Percentiles rank a stretch among this genome's conserved stretches.
Evolutionary conservation across 1,140 invertebrate species (phyloP).

Genomic region (Drosophila nasuta): DNA sequence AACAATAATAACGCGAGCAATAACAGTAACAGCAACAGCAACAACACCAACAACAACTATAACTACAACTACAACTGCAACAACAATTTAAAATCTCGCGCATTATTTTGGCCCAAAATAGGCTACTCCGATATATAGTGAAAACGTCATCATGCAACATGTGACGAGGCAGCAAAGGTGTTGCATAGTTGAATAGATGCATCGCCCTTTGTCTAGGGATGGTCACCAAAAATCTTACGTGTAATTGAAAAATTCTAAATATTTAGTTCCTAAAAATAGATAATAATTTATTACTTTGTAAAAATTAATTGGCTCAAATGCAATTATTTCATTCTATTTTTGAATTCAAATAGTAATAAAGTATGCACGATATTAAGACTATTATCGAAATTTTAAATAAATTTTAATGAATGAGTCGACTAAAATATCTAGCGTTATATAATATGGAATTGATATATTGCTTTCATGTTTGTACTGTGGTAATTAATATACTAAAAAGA

Average conservation of each 20-base stretch:
- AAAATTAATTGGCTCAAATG: no score
- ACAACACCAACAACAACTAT: slow-evolving; percentile 20
- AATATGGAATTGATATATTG: no score
- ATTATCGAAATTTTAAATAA: no score
- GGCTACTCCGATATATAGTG: slow-evolving; percentile 44
- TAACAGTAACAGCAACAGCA: slow-evolving; percentile 16
- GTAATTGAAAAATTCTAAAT: background rate
- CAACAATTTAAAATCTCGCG: slow-evolving; percentile 34
- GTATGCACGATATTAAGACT: no score
- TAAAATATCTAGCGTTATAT: no score
- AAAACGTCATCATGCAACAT: slow-evolving; percentile 17
- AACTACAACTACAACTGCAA: slow-evolving; percentile 17
- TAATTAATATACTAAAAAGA: no score
- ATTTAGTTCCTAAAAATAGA: no score
- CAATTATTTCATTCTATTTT: no score
- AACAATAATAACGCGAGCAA: slow-evolving; percentile 24
- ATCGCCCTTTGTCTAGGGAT: slow-evolving; percentile 11
- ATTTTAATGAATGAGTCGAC: no score
- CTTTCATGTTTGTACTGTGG: no score
- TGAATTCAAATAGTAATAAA: no score
- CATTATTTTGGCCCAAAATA: slow-evolving; percentile 61
- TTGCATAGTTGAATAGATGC: slow-evolving; percentile 56
- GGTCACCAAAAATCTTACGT: slow-evolving; percentile 4
- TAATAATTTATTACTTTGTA: no score
- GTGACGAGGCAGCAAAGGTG: slow-evolving; percentile 50